Conservation (phyloP, 2,113 vertebrate genomes). For the Varanus komodoensis region DNA sequence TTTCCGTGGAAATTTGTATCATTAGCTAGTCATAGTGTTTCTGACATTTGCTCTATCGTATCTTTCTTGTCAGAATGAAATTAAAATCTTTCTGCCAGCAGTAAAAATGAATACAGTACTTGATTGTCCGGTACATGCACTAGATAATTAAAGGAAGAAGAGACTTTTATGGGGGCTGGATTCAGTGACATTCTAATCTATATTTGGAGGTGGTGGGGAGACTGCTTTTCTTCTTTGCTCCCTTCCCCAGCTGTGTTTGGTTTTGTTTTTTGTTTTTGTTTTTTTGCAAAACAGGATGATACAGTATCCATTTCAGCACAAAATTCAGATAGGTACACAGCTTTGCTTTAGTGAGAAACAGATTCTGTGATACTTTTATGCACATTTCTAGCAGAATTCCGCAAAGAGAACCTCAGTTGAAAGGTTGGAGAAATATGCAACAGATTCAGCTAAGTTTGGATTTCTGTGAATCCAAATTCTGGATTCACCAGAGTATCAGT, state of each 20-base stretch:
- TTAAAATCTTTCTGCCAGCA: slow-evolving; percentile 24
- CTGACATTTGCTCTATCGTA: slow-evolving; percentile 37
- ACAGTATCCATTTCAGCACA: neutral
- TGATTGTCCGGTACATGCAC: slow-evolving; percentile 22
- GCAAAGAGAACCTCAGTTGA: too few species aligned
- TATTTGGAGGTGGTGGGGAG: neutral
- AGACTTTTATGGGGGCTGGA: slow-evolving; percentile 30
- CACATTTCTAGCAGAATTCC: neutral
- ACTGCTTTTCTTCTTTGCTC: neutral
- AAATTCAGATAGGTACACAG: too few species aligned
- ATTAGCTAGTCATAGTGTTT: slow-evolving; percentile 21
- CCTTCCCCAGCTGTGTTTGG: too few species aligned
- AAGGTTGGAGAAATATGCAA: too few species aligned
- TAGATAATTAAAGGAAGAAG: slow-evolving; percentile 34
- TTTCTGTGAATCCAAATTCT: too few species aligned
- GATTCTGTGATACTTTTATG: neutral
- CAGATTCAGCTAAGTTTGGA: too few species aligned
- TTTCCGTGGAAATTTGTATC: slow-evolving; percentile 38
- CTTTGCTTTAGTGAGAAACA: neutral
- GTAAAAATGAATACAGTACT: slow-evolving; percentile 34
- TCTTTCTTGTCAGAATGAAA: slow-evolving; percentile 37
- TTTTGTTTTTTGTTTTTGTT: too few species aligned
- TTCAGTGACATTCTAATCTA: slow-evolving; percentile 31
- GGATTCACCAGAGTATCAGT: too few species aligned
- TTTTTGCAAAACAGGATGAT: slow-evolving; percentile 1